These are phyloP conservation scores for Lasioglossum baleicum DNA, from an alignment of 1,140 invertebrate species.

Conservation along the genomic window DNA sequence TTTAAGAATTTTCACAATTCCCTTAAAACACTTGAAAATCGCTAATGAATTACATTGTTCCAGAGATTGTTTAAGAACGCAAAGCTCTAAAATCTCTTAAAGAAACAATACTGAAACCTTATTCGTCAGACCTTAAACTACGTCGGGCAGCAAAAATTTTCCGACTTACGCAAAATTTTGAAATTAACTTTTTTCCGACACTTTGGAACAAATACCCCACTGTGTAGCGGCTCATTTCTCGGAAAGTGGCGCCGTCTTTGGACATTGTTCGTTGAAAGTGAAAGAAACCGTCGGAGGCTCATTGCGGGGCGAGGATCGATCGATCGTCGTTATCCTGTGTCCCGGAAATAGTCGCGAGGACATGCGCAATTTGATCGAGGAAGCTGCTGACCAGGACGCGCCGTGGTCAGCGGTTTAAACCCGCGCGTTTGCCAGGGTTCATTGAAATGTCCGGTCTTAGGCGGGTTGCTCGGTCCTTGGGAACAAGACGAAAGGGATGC, in stretches of 20 bases:
- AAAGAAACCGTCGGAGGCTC: not conserved
- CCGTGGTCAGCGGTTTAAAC: slow-evolving; percentile 72
- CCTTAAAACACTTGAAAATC: too few species aligned
- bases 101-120: too few species aligned
- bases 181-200: too few species aligned
- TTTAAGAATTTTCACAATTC: too few species aligned
- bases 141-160: too few species aligned
- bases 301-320: slow-evolving; percentile 65
- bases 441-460: slow-evolving; percentile 79
- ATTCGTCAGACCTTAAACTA: too few species aligned
- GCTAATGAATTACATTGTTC: too few species aligned
- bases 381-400: slow-evolving; percentile 71
- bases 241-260: not conserved
- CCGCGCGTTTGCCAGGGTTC: slow-evolving; percentile 74
- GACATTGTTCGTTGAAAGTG: not conserved
- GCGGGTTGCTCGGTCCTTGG: slow-evolving; percentile 54
- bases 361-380: slow-evolving; percentile 73
- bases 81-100: too few species aligned
- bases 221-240: too few species aligned
- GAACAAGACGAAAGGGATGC: slow-evolving; percentile 60
- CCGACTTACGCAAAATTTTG: too few species aligned
- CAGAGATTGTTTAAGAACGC: too few species aligned
- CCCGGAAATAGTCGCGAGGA: slow-evolving; percentile 59
- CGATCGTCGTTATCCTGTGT: slow-evolving; percentile 63
- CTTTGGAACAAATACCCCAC: too few species aligned